phyloP scores from a whole-genome alignment of 2,113 vertebrate genomes.

The Emberiza fucata region DNA sequence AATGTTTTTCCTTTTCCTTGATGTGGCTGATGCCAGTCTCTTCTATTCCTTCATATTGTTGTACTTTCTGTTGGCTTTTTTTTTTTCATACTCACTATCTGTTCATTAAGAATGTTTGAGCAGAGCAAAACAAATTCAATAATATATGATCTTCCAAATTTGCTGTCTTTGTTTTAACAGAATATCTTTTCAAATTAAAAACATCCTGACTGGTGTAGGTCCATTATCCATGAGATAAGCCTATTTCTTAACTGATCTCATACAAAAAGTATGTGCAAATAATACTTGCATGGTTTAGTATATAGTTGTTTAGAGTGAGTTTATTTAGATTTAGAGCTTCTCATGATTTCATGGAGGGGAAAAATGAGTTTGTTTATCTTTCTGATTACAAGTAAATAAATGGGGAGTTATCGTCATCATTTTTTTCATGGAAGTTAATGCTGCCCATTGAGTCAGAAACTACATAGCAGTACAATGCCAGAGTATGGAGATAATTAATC shows the following conservation, averaged over 20 bases:
- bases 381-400: background rate
- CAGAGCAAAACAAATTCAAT: background rate
- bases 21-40: background rate
- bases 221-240: background rate
- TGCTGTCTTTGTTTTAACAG: slow-evolving; percentile 38
- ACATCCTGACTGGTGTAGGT: background rate
- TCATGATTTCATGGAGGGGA: background rate
- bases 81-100: background rate
- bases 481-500: background rate
- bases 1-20: background rate
- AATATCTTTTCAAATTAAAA: slow-evolving; percentile 15
- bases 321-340: background rate
- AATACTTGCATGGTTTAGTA: background rate
- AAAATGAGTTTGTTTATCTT: background rate
- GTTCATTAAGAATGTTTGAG: background rate
- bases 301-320: background rate
- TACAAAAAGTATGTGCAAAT: background rate
- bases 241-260: background rate
- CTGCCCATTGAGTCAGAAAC: background rate
- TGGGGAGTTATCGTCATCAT: background rate
- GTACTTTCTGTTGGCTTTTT: background rate
- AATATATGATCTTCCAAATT: background rate
- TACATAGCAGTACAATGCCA: background rate
- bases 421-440: background rate
- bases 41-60: background rate